phyloP scores from a whole-genome alignment of 2,888 invertebrate genomes.

The Xestia sexstrigata region DNA sequence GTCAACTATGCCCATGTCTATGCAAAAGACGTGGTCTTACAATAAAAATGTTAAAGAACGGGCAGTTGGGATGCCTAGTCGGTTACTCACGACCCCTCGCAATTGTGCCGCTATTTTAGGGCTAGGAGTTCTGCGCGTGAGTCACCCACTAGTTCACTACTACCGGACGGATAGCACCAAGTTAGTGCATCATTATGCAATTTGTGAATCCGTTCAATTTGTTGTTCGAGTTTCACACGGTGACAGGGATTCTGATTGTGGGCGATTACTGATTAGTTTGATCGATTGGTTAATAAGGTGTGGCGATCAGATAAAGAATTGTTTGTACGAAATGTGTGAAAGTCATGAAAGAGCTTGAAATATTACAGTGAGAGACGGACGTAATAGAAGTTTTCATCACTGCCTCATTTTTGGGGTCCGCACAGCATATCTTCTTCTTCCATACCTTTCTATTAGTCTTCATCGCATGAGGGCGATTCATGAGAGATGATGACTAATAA shows the following conservation, averaged over 20 bases:
- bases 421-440: no score
- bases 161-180: conserved; percentile 51
- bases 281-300: conserved; percentile 5
- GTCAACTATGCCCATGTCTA: background rate
- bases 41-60: conserved; percentile 37
- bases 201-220: conserved; percentile 42
- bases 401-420: background rate
- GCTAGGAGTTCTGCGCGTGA: conserved; percentile 58
- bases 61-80: conserved; percentile 65
- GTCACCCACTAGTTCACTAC: conserved; percentile 54
- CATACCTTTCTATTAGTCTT: background rate
- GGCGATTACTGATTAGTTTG: background rate
- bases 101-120: conserved; percentile 75
- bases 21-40: conserved; percentile 23
- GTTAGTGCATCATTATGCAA: conserved; percentile 58
- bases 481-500: no score
- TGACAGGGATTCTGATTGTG: conserved; percentile 1
- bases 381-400: background rate
- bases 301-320: background rate
- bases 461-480: no score
- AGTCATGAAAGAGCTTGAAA: background rate
- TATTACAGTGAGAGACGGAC: background rate
- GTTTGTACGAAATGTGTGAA: background rate
- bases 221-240: conserved; percentile 41
- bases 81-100: conserved; percentile 71